A percentile compares a stretch with the other conserved stretches of the same genome.
phyloP scores from a whole-genome alignment of 2,888 invertebrate species.

The Globia sparganii region DNA sequence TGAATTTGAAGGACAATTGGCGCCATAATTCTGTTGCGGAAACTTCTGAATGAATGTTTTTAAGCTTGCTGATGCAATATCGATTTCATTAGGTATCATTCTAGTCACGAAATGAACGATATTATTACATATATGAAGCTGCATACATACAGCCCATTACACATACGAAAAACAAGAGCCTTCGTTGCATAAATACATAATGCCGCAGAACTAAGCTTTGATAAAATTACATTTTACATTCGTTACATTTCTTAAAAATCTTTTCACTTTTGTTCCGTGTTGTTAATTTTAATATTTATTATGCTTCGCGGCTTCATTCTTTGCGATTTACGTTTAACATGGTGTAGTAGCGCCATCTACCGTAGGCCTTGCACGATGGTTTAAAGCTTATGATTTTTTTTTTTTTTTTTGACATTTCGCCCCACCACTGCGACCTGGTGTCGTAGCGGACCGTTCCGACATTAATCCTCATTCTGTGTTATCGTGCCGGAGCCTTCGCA shows the following conservation, averaged over 20 bases:
- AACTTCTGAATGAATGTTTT: constrained; percentile 19
- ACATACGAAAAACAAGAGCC: constrained; percentile 6
- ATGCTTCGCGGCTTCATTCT: too few relatives aligned
- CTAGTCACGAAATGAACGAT: constrained; percentile 13
- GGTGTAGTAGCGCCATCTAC: too few relatives aligned
- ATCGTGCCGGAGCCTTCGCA: too few relatives aligned
- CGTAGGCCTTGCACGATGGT: too few relatives aligned
- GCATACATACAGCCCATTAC: constrained; percentile 6
- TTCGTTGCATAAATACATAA: constrained; percentile 1
- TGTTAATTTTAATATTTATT: too few relatives aligned
- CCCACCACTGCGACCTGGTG: too few relatives aligned
- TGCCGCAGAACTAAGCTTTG: not conserved
- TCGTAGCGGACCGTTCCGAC: too few relatives aligned
- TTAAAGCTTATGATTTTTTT: too few relatives aligned
- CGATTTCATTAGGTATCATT: constrained; percentile 35
- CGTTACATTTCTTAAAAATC: not conserved
- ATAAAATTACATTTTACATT: not conserved
- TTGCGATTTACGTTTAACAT: too few relatives aligned
- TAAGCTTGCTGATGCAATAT: constrained; percentile 36
- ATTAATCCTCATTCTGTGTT: too few relatives aligned
- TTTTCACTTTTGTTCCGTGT: not conserved
- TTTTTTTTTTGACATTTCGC: too few relatives aligned
- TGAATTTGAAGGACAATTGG: too few relatives aligned
- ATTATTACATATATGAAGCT: constrained; percentile 25
- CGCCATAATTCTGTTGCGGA: constrained; percentile 44